Evolutionary conservation across 2,797 vertebrate species (phyloP), one percentile per base, ranked within the genome.

Genomic region (Takifugu ocellatus): DNA sequence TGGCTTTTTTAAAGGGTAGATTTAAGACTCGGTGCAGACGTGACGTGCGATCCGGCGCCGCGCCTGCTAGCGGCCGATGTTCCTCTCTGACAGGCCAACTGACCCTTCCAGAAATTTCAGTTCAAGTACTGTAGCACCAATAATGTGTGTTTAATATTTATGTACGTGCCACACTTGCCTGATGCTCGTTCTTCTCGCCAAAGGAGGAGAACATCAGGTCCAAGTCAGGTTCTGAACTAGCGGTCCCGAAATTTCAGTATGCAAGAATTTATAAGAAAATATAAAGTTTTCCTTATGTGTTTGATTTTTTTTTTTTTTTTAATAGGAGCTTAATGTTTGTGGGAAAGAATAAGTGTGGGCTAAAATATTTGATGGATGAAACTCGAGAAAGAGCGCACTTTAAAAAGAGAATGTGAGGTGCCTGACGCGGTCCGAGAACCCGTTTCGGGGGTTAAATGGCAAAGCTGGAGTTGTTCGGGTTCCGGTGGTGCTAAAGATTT

Each of bases 361-460:
- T 68, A 69, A 16, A 24, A n/a, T 24, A 6, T 3, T 3, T 14
- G 24, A 5, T 17, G 11, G 31, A 11, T 2, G 2, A 39, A 10
- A 77, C 75, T 84, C 64, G 66, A 67, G 54, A 2, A 76, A 87
- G 77, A 77, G 74, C 71, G 89, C 89, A 90, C 90, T 92, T 91
- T 91, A 84, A 78, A 60, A 61, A 72, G 46, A 64, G 59, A 70
- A 65, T 55, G 71, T 82, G 76, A 78, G 59, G 78, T 82, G 82
- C 78, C 80, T 79, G 78, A 87, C 67, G 27, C 68, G 68, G 68
- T 83, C 74, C 66, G 61, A 70, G 58, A 74, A 49, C 3, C 27
- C 1, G 56, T 66, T 69, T 70, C 1, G n/a, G 74, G 70, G 64
- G 53, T 31, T 56, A 72, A 79, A 70, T 51, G 72, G 54, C 63